Evolutionary conservation across 2,113 vertebrate species (phyloP).

Genomic region (Rana temporaria): DNA sequence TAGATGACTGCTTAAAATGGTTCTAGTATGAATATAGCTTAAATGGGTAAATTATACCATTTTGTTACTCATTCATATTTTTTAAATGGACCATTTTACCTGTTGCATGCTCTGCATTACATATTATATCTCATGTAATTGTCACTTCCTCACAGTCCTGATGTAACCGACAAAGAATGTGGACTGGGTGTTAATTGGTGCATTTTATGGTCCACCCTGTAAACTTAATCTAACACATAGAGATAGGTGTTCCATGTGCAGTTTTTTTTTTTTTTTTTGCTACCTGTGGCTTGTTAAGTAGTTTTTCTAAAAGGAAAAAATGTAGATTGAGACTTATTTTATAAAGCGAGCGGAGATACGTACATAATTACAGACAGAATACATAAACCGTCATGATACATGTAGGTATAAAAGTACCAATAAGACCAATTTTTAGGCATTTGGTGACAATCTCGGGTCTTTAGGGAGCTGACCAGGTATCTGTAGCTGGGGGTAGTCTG

Average conservation of each 20-base stretch:
- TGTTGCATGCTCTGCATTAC: neutral
- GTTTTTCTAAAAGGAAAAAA: neutral
- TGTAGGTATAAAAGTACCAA: no score
- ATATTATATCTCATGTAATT: neutral
- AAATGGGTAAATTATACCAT: no score
- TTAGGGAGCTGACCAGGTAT: no score
- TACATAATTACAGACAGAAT: neutral
- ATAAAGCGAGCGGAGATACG: neutral
- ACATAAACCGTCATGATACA: neutral
- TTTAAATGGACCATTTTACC: neutral
- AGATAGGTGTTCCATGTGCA: neutral
- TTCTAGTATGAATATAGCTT: no score
- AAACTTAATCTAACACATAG: neutral
- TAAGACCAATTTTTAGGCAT: no score
- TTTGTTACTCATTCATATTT: no score
- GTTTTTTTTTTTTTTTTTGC: neutral
- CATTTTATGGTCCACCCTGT: constrained; percentile 15
- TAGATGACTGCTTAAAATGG: no score
- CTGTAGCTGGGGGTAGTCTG: no score
- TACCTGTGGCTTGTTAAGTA: neutral
- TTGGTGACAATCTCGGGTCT: no score
- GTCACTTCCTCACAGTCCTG: constrained; percentile 29
- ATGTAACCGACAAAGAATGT: constrained; percentile 42
- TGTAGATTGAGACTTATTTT: no score
- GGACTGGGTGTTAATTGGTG: constrained; percentile 37